A percentile compares a stretch with the other conserved stretches of the same genome.
Conservation (phyloP, 2,113 vertebrate species). For the Isichthys henryi region DNA sequence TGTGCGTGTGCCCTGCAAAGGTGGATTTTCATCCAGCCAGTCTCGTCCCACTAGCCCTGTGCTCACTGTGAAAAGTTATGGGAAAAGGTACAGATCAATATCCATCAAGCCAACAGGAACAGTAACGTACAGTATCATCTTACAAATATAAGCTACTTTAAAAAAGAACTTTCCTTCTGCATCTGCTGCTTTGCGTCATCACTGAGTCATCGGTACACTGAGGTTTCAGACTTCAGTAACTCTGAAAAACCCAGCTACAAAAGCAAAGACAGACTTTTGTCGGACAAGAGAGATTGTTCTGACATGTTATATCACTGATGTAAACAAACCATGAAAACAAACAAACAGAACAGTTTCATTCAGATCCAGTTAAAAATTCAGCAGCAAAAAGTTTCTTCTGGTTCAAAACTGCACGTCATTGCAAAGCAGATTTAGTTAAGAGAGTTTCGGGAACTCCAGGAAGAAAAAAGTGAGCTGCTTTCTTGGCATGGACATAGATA, state of each 20-base stretch:
- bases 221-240: neutral
- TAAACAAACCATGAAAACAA: neutral
- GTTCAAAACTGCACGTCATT: neutral
- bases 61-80: neutral
- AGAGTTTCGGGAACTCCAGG: neutral
- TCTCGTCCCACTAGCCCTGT: neutral
- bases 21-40: neutral
- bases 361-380: neutral
- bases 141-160: neutral
- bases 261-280: neutral
- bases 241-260: neutral
- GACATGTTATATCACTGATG: neutral
- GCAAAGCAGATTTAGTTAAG: neutral
- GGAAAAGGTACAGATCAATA: neutral
- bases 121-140: neutral
- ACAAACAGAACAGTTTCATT: neutral
- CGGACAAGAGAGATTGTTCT: neutral
- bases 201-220: neutral
- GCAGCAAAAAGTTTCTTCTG: neutral
- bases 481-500: neutral
- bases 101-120: neutral
- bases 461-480: neutral
- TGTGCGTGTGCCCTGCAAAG: neutral
- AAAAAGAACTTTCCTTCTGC: neutral
- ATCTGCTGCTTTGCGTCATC: neutral